Conservation (phyloP, 2,113 vertebrate species). For the Sceloporus undulatus region DNA sequence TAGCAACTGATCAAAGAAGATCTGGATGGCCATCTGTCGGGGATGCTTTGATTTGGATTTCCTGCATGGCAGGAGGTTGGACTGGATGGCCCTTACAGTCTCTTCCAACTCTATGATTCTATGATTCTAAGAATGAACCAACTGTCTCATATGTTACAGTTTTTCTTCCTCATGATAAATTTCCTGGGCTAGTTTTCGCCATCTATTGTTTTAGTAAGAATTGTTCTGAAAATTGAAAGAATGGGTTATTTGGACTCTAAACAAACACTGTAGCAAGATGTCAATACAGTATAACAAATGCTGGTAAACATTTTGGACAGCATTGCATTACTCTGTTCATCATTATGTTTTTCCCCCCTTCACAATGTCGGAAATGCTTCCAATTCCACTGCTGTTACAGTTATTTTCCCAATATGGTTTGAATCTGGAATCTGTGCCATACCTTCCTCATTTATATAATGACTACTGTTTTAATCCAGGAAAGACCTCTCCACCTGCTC, state of each 20-base stretch:
- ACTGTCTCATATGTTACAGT: neutral
- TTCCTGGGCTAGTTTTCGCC: neutral
- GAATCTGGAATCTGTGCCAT: neutral
- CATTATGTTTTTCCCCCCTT: neutral
- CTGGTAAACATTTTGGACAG: neutral
- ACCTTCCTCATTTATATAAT: neutral
- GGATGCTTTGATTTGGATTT: no score
- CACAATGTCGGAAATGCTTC: neutral
- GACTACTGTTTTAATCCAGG: no score
- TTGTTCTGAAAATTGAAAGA: neutral
- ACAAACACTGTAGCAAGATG: neutral
- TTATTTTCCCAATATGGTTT: neutral
- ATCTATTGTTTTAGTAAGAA: neutral
- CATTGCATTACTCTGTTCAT: neutral
- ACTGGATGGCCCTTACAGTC: no score
- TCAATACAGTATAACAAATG: neutral
- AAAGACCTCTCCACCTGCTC: neutral
- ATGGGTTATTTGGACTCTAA: neutral
- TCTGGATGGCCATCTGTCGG: no score
- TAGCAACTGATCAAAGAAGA: neutral
- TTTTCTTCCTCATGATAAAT: neutral
- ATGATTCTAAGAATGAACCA: neutral
- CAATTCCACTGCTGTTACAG: neutral
- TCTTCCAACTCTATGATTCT: no score
- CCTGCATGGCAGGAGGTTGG: no score